Evolutionary conservation across 1,140 invertebrate species (phyloP).

Genomic region (Ditylenchus dipsaci): DNA sequence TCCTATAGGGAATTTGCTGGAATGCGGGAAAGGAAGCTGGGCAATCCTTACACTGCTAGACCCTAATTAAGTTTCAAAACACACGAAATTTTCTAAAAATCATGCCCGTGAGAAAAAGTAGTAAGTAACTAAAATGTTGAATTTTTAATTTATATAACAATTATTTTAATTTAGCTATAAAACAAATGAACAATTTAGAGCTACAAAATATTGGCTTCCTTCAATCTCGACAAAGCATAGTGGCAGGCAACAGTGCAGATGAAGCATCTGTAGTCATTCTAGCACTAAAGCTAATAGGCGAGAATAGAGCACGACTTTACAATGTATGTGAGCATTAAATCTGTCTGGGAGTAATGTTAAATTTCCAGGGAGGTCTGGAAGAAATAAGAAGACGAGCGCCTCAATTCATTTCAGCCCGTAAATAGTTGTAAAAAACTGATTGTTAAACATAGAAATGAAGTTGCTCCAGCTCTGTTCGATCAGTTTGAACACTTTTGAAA

Average conservation of each 20-base stretch:
- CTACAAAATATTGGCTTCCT: constrained; percentile 36
- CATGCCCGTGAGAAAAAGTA: too few relatives aligned
- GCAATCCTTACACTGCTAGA: too few relatives aligned
- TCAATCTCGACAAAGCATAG: constrained; percentile 35
- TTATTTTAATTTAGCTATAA: background rate
- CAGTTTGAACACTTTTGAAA: too few relatives aligned
- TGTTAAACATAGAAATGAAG: too few relatives aligned
- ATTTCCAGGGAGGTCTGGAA: constrained; percentile 36
- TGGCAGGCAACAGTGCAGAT: constrained; percentile 35
- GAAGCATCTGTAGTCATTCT: constrained; percentile 39
- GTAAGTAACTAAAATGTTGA: too few relatives aligned
- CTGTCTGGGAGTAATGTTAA: background rate
- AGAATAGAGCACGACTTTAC: constrained; percentile 26
- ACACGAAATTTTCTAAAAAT: too few relatives aligned
- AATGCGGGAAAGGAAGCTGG: too few relatives aligned
- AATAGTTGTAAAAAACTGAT: too few relatives aligned
- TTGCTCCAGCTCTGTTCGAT: too few relatives aligned
- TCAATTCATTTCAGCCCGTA: constrained; percentile 21
- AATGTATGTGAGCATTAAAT: constrained; percentile 23
- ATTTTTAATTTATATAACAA: too few relatives aligned
- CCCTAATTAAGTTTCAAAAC: too few relatives aligned
- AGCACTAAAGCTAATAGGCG: constrained; percentile 27
- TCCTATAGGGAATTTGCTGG: too few relatives aligned
- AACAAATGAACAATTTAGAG: constrained; percentile 11
- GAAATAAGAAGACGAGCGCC: constrained; percentile 27